Evolutionary conservation across 2,888 invertebrate species (phyloP).

Genomic region (Liodrosophila aerea): DNA sequence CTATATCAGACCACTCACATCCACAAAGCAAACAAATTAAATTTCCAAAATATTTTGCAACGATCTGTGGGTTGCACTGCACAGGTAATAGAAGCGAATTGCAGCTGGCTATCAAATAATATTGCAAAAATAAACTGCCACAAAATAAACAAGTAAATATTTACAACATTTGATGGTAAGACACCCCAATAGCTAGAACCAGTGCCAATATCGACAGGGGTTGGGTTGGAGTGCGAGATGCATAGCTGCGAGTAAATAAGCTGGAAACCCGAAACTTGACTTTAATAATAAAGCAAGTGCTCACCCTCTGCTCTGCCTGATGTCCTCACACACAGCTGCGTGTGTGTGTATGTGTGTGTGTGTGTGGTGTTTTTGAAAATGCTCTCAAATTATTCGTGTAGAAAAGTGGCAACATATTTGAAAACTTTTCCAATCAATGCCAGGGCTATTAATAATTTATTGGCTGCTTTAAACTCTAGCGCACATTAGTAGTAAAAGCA

Average conservation of each 20-base stretch:
- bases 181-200: neutral
- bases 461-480: slow-evolving; percentile 65
- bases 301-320: neutral
- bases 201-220: neutral
- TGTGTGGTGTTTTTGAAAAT: slow-evolving; percentile 47
- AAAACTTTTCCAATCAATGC: slow-evolving; percentile 78
- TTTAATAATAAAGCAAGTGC: slow-evolving; percentile 64
- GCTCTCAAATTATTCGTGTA: slow-evolving; percentile 73
- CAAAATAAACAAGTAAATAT: slow-evolving; percentile 68
- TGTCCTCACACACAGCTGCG: slow-evolving; percentile 19
- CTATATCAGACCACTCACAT: neutral
- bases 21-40: slow-evolving; percentile 38
- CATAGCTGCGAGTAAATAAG: slow-evolving; percentile 62
- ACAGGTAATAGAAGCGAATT: slow-evolving; percentile 44
- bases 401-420: slow-evolving; percentile 79
- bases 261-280: slow-evolving; percentile 58
- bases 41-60: slow-evolving; percentile 40
- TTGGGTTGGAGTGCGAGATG: slow-evolving; percentile 19
- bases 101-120: slow-evolving; percentile 41
- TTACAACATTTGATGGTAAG: slow-evolving; percentile 52
- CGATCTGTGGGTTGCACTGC: slow-evolving; percentile 27
- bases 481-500: slow-evolving; percentile 21
- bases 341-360: slow-evolving; percentile 17
- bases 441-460: slow-evolving; percentile 77
- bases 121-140: slow-evolving; percentile 56